Conservation (phyloP, 2,888 invertebrate species). For the Lasioglossum zephyrum region DNA sequence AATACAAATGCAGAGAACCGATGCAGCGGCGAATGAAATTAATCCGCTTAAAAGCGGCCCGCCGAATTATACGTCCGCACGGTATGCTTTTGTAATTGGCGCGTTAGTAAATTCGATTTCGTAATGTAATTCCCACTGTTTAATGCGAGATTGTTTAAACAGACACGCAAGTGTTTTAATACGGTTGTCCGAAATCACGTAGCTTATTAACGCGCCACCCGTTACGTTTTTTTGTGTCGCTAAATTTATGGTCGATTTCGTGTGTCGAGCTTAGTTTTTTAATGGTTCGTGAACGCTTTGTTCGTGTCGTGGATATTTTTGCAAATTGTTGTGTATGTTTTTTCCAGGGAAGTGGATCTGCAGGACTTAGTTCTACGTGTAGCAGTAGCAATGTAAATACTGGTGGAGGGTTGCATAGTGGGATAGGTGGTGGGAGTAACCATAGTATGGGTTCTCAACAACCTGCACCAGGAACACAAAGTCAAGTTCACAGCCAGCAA, state of each 20-base stretch:
- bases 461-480: slow-evolving; percentile 78
- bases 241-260: background rate
- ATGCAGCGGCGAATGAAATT: slow-evolving; percentile 30
- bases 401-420: slow-evolving; percentile 72
- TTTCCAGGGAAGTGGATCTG: slow-evolving; percentile 67
- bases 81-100: slow-evolving; percentile 41
- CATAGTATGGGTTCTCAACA: slow-evolving; percentile 80
- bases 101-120: slow-evolving; percentile 38
- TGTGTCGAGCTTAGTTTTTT: background rate
- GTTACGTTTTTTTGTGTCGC: background rate
- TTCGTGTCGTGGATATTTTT: slow-evolving; percentile 13
- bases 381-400: slow-evolving; percentile 78
- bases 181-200: background rate
- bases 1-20: slow-evolving; percentile 15
- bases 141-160: slow-evolving; percentile 1
- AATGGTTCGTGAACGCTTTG: background rate
- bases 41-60: slow-evolving; percentile 40
- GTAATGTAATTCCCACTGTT: slow-evolving; percentile 16
- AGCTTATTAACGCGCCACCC: background rate
- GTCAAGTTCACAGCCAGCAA: slow-evolving; percentile 79
- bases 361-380: slow-evolving; percentile 77
- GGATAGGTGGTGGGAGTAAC: slow-evolving; percentile 76
- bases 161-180: background rate
- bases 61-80: slow-evolving; percentile 32
- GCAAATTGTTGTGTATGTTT: slow-evolving; percentile 35